These are phyloP conservation scores for Pseudomyrmex pallidus DNA, from an alignment of 1,140 invertebrate species.

Conservation along the genomic window DNA sequence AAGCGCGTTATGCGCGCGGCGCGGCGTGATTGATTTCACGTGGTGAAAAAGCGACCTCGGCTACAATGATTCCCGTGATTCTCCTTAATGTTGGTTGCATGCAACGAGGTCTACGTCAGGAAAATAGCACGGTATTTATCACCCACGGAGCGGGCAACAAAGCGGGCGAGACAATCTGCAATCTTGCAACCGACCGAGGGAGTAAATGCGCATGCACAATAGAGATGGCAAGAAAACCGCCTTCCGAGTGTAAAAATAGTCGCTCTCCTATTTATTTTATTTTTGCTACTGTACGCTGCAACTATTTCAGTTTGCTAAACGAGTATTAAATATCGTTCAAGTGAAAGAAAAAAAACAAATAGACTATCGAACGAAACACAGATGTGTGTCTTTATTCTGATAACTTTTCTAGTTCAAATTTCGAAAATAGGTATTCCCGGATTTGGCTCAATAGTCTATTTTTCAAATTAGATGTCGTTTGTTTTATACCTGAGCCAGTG, in stretches of 20 bases:
- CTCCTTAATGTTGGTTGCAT: constrained; percentile 19
- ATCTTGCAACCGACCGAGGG: constrained; percentile 19
- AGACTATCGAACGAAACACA: too few species aligned
- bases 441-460: too few species aligned
- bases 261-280: neutral
- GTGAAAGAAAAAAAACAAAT: too few species aligned
- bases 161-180: constrained; percentile 13
- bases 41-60: constrained; percentile 3
- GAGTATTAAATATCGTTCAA: too few species aligned
- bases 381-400: too few species aligned
- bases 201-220: constrained; percentile 4
- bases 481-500: too few species aligned
- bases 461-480: too few species aligned
- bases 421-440: too few species aligned
- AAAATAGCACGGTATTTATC: constrained; percentile 49
- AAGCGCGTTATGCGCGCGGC: neutral
- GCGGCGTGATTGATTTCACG: constrained; percentile 35
- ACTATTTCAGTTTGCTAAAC: neutral
- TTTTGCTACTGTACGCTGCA: neutral
- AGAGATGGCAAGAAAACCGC: neutral
- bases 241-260: neutral
- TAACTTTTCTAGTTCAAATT: too few species aligned
- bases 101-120: constrained; percentile 15
- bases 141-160: constrained; percentile 19
- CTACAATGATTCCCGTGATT: constrained; percentile 6